phyloP scores from a whole-genome alignment of 2,888 invertebrate genomes.

The Tachina grossa region DNA sequence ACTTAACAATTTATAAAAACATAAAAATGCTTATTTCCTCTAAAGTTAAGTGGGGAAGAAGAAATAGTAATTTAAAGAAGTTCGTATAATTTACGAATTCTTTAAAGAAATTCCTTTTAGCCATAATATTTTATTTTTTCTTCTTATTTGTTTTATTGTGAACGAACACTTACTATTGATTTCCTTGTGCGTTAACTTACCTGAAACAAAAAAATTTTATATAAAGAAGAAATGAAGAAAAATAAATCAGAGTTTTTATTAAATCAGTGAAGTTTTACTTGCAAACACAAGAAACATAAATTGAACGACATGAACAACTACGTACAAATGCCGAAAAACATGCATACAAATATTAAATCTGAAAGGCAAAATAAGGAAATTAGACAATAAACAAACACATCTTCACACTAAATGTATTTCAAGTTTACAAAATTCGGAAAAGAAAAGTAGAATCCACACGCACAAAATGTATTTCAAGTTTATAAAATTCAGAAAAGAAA shows the following conservation, averaged over 20 bases:
- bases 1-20: background rate
- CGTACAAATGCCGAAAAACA: constrained; percentile 34
- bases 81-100: constrained; percentile 34
- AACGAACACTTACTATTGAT: constrained; percentile 75
- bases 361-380: background rate
- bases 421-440: too few species aligned
- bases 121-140: background rate
- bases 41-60: background rate
- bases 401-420: background rate
- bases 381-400: background rate
- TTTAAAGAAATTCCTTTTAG: constrained; percentile 9
- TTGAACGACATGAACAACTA: background rate
- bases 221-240: constrained; percentile 64
- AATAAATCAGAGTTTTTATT: constrained; percentile 61
- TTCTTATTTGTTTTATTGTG: constrained; percentile 59
- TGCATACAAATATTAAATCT: constrained; percentile 6
- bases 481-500: too few species aligned
- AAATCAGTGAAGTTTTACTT: constrained; percentile 49
- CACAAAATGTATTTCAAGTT: background rate
- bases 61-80: constrained; percentile 18
- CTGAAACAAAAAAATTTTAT: constrained; percentile 68
- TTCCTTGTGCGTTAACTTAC: constrained; percentile 77
- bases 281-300: constrained; percentile 12
- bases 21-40: constrained; percentile 43
- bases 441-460: background rate